Evolutionary conservation across 2,797 vertebrate species (phyloP), one percentile per base, ranked within the genome.

Genomic region (Rhinogobio ventralis): DNA sequence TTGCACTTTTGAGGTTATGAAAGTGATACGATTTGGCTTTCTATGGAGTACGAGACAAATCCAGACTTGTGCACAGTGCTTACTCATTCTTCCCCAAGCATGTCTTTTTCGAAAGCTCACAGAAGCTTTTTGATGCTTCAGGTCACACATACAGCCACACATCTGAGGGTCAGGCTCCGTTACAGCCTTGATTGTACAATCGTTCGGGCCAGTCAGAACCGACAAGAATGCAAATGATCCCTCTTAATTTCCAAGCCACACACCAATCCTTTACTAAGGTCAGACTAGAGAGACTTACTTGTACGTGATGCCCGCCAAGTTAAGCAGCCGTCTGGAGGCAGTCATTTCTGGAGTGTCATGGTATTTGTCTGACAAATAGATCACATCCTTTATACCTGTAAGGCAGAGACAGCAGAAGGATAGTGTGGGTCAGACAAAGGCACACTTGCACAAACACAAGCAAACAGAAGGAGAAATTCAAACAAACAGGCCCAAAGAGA

Each of bases 331-430:
- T 79, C 95, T 93, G 15, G 97, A 96, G 19, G 97, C 97, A 0
- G 87, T 95, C 92, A 96, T 96, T 93, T 96, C 96, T 0, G 85
- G 90, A 1, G 85, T 92, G 86, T 97, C 93, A 0, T 96, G 96
- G 88, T 99, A 97, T 86, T 99, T 99, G 91, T 99, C 97, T 11
- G 97, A 98, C 89, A 97, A 93, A 93, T 95, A 99, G 90, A 98
- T 94, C 78, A 99, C 96, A 84, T 97, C 96, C 87, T 93, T 97
- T 88, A 99, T 96, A 88, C 97, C 98, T 99, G 90, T 60, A 92
- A 86, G 89, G 74, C 42, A 84, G 20, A 86, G 62, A 87, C 39
- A 87, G 14, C 67, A 69, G 23, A 87, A 75, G 64, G 1, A 86
- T 28, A 78, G 67, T 30, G 62, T 13, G 36, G 72, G 72, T 81